phyloP scores from a whole-genome alignment of 2,113 vertebrate genomes.

The Dipodomys merriami region DNA sequence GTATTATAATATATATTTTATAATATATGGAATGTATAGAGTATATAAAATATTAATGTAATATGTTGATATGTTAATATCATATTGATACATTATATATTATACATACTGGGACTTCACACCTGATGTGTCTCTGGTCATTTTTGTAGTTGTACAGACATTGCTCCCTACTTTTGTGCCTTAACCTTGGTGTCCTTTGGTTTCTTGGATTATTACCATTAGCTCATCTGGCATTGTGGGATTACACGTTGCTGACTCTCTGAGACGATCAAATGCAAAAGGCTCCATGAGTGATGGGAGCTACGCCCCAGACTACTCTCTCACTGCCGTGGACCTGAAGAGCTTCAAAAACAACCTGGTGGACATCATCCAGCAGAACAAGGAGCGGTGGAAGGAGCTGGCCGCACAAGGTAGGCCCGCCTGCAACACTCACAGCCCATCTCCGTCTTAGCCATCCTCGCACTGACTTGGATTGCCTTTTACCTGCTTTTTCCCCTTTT shows the following conservation, averaged over 20 bases:
- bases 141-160: neutral
- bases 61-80: too few species aligned
- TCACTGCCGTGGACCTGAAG: slow-evolving; percentile 91
- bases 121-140: neutral
- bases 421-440: neutral
- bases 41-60: too few species aligned
- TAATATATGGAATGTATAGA: too few species aligned
- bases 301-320: slow-evolving; percentile 89
- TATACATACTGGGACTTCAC: neutral
- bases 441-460: neutral
- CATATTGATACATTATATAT: too few species aligned
- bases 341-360: slow-evolving; percentile 91
- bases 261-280: slow-evolving; percentile 87
- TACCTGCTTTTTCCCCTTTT: neutral
- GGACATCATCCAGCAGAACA: slow-evolving; percentile 94
- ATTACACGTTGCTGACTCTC: slow-evolving; percentile 73
- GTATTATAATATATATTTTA: too few species aligned
- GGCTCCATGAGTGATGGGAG: slow-evolving; percentile 84
- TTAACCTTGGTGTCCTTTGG: neutral
- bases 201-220: slow-evolving; percentile 35
- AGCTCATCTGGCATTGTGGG: slow-evolving; percentile 77
- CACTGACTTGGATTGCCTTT: neutral
- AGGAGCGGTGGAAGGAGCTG: slow-evolving; percentile 96
- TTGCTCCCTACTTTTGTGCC: neutral
- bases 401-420: slow-evolving; percentile 90